A percentile compares a stretch with the other conserved stretches of the same genome.
Conservation (phyloP, 1,140 invertebrate species). For the Aphelenchoides avenae region DNA sequence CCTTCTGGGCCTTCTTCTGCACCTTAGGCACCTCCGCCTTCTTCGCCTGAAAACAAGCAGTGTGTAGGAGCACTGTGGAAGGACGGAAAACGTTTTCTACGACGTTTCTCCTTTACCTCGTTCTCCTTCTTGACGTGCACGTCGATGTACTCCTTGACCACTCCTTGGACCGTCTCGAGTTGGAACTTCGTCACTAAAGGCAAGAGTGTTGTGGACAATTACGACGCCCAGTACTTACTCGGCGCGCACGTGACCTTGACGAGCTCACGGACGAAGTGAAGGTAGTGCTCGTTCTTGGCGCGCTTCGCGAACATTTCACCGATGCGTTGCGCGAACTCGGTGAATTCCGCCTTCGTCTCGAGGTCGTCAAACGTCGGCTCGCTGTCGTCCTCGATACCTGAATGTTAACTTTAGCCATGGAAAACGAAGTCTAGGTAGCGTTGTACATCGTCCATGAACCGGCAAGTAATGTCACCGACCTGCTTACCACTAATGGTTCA, state of each 20-base stretch:
- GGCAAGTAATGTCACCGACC: neutral
- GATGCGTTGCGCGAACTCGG: slow-evolving; percentile 26
- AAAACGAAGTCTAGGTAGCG: neutral
- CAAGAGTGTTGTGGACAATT: slow-evolving; percentile 12
- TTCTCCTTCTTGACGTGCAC: slow-evolving; percentile 15
- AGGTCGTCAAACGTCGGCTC: slow-evolving; percentile 17
- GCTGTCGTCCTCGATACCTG: slow-evolving; percentile 28
- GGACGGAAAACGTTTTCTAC: neutral
- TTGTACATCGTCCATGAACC: slow-evolving; percentile 10
- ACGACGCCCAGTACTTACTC: slow-evolving; percentile 11
- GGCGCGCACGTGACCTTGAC: slow-evolving; percentile 23
- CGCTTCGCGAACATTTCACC: slow-evolving; percentile 11
- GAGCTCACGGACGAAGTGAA: slow-evolving; percentile 14
- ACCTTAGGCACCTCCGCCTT: neutral
- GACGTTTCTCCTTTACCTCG: slow-evolving; percentile 6
- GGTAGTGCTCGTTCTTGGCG: slow-evolving; percentile 10
- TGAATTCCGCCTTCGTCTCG: slow-evolving; percentile 18
- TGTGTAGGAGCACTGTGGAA: neutral
- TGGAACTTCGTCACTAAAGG: slow-evolving; percentile 35
- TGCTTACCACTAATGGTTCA: neutral
- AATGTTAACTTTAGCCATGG: slow-evolving; percentile 8
- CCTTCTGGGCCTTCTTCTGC: slow-evolving; percentile 27
- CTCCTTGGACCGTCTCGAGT: slow-evolving; percentile 20
- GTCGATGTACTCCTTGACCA: slow-evolving; percentile 11
- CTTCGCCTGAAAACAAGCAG: slow-evolving; percentile 11